phyloP scores from a whole-genome alignment of 2,888 invertebrate species.

The Apeira syringaria region DNA sequence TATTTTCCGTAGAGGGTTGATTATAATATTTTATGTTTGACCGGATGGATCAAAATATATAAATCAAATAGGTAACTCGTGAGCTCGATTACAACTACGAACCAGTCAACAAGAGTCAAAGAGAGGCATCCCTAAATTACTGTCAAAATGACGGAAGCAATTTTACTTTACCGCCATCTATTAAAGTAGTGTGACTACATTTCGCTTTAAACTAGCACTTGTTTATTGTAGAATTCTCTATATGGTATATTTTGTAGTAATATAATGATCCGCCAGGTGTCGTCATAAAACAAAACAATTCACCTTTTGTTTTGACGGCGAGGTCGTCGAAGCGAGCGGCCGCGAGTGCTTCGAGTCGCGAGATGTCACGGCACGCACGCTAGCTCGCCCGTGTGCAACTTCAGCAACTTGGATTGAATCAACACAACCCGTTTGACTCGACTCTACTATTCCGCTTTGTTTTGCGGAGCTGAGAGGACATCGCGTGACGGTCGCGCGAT shows the following conservation, averaged over 20 bases:
- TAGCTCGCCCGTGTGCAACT: background rate
- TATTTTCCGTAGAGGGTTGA: too few species aligned
- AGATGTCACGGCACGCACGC: slow-evolving; percentile 44
- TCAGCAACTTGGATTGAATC: too few species aligned
- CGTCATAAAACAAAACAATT: slow-evolving; percentile 32
- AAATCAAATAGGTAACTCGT: too few species aligned
- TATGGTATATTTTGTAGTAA: background rate
- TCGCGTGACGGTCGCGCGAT: slow-evolving; percentile 44
- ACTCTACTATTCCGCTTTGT: slow-evolving; percentile 78
- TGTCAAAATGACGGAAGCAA: too few species aligned
- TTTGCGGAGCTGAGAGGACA: slow-evolving; percentile 80
- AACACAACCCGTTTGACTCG: slow-evolving; percentile 17
- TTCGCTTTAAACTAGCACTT: too few species aligned
- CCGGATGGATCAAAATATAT: too few species aligned
- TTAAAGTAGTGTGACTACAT: background rate
- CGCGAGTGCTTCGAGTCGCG: slow-evolving; percentile 44
- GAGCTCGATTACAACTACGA: too few species aligned
- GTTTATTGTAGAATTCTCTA: too few species aligned
- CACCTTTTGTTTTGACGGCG: slow-evolving; percentile 51
- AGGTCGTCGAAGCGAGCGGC: background rate
- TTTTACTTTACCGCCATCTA: slow-evolving; percentile 12
- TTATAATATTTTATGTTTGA: too few species aligned
- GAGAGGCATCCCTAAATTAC: background rate
- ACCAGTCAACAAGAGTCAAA: too few species aligned
- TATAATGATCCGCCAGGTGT: slow-evolving; percentile 49